Base-by-base conservation (phyloP, 2,888 invertebrate species). In the Diadegma fenestrale region DNA sequence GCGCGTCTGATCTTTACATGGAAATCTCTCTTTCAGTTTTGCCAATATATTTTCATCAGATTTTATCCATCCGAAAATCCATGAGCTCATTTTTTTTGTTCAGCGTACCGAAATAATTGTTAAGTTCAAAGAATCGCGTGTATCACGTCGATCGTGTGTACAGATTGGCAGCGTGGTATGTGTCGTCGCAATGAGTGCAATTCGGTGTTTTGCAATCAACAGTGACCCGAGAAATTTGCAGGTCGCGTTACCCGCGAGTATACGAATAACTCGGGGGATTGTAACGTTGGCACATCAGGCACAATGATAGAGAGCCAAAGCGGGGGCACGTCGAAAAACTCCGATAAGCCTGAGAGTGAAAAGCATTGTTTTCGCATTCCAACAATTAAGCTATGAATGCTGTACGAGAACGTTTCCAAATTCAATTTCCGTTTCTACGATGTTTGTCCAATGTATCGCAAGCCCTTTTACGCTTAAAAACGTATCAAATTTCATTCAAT, bases 271-370 rank as follows among this genome's bases (percentile, higher is more conserved):
- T 66, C 51, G 10, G 26, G 68, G 33, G 41, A 68, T 5, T 63
- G 66, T 69, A 81, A 66, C 54, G 37, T 26, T 26, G 8, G 37
- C 61, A 17, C 72, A 37, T 37, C 8, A 19, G 26, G 43, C 30
- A 69, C 78, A 75, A 75, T 73, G 61, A 10, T 22, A 17, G 6
- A 68, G 37, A 12, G 30, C 54, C 22, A 77, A 69, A 61, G 51
- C 61, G 43, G 26, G 17, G 26, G 17, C n/a, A 75, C 30, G n/a
- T n/a, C n/a, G 48, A 22, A 84, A 84, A 84, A 80, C 80, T 48
- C 68, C 68, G 72, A 84, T 76, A 76, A 73, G 77, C 66, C 41
- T 79, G 73, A 85, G 78, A 85, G 85, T 82, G 82, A 77, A 85
- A 85, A 85, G 51, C 82, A 78, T 75, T 85, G 85, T 85, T 85